A percentile compares a stretch with the other conserved stretches of the same genome.
These are phyloP conservation scores for Erpetoichthys calabaricus DNA, from an alignment of 2,797 vertebrate species.

Conservation along the genomic window DNA sequence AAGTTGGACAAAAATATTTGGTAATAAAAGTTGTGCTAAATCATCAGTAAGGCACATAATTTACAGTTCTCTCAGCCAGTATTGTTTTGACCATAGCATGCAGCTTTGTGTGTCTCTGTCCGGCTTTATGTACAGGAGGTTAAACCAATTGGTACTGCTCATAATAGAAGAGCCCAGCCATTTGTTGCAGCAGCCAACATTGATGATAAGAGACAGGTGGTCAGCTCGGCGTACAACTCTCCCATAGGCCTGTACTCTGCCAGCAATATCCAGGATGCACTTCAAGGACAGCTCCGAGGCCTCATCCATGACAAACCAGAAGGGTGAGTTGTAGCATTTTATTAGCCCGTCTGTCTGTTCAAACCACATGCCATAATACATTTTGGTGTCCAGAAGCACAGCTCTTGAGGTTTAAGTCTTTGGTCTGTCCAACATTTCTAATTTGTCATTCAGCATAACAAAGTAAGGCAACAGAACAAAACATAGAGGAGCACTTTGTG, in stretches of 20 bases:
- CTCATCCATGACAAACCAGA: constrained; percentile 60
- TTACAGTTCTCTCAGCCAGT: constrained; percentile 6
- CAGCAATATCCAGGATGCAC: constrained; percentile 89
- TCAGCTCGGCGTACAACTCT: constrained; percentile 91
- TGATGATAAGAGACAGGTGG: constrained; percentile 90
- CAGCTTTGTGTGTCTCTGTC: constrained; percentile 54
- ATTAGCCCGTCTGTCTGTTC: constrained; percentile 1
- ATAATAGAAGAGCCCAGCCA: constrained; percentile 85
- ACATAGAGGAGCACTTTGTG: too few species aligned
- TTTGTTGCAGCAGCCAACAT: constrained; percentile 90
- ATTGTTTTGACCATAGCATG: constrained; percentile 34
- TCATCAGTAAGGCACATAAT: too few species aligned
- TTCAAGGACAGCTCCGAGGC: constrained; percentile 85
- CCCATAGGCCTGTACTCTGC: constrained; percentile 95
- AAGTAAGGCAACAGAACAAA: too few species aligned
- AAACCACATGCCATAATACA: constrained; percentile 13
- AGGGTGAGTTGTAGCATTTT: constrained; percentile 54
- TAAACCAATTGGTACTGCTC: constrained; percentile 73
- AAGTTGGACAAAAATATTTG: too few species aligned
- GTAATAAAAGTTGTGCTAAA: too few species aligned
- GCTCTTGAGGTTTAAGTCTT: constrained; percentile 38
- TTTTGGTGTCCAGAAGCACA: constrained; percentile 32
- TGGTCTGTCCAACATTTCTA: background rate
- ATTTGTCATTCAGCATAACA: background rate
- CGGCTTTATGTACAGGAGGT: constrained; percentile 63